Conservation (phyloP, 2,113 vertebrate species). For the Carettochelys insculpta region DNA sequence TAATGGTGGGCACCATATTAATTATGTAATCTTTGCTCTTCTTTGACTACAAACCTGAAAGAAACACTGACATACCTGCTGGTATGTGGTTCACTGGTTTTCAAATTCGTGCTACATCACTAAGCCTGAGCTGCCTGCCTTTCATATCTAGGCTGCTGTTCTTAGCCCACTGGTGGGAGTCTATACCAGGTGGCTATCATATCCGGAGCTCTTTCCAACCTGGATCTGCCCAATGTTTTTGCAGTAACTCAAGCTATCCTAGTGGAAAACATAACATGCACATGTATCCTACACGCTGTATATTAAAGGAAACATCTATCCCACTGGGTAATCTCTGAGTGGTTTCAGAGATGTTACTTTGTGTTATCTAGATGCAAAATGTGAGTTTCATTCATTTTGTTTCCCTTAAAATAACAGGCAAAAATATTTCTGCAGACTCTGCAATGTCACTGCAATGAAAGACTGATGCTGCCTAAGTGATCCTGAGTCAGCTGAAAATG, state of each 20-base stretch:
- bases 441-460: slow-evolving; percentile 25
- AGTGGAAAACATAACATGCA: slow-evolving; percentile 32
- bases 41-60: neutral
- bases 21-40: neutral
- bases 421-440: slow-evolving; percentile 47
- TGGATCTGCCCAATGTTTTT: slow-evolving; percentile 37
- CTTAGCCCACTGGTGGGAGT: slow-evolving; percentile 31
- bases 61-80: neutral
- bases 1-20: neutral
- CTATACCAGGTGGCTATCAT: slow-evolving; percentile 19
- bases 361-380: slow-evolving; percentile 16
- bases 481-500: slow-evolving; percentile 67
- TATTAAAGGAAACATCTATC: slow-evolving; percentile 5
- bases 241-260: slow-evolving; percentile 28
- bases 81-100: neutral
- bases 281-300: slow-evolving; percentile 20
- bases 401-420: slow-evolving; percentile 41
- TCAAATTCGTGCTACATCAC: neutral
- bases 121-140: neutral
- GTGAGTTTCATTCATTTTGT: slow-evolving; percentile 13
- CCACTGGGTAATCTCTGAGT: slow-evolving; percentile 3
- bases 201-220: slow-evolving; percentile 49
- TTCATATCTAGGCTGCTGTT: slow-evolving; percentile 9
- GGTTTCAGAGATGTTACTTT: neutral
- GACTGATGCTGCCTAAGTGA: neutral